Conservation (phyloP, 1,140 invertebrate species). For the Lepidotrigona ventralis region DNA sequence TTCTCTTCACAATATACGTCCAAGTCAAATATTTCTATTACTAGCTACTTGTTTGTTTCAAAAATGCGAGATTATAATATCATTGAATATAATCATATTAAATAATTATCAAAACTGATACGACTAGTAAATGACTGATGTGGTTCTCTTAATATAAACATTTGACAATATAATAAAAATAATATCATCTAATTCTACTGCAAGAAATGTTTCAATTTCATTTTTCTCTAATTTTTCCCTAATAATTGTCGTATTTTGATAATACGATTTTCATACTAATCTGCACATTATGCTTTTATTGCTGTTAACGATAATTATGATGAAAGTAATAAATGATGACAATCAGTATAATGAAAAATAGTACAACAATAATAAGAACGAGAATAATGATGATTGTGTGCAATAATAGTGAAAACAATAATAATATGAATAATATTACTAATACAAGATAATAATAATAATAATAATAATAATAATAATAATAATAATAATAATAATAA, state of each 20-base stretch:
- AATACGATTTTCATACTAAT: background rate
- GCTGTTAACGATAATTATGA: slow-evolving; percentile 26
- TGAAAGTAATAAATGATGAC: slow-evolving; percentile 1
- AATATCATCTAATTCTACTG: slow-evolving; percentile 29
- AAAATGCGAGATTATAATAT: slow-evolving; percentile 18
- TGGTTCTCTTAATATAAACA: slow-evolving; percentile 67
- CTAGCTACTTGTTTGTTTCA: background rate
- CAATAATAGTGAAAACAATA: slow-evolving; percentile 31
- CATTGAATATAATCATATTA: slow-evolving; percentile 48
- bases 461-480: slow-evolving; percentile 14
- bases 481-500: too few relatives aligned
- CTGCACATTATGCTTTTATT: slow-evolving; percentile 2
- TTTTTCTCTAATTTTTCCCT: background rate
- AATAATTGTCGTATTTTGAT: background rate
- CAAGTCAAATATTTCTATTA: slow-evolving; percentile 49
- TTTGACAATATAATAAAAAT: slow-evolving; percentile 49
- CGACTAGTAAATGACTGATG: slow-evolving; percentile 81
- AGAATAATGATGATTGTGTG: slow-evolving; percentile 35
- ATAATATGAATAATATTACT: slow-evolving; percentile 41
- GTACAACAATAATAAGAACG: slow-evolving; percentile 39
- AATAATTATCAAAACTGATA: slow-evolving; percentile 75
- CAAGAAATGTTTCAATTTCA: background rate
- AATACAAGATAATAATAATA: background rate
- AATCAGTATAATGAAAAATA: slow-evolving; percentile 3
- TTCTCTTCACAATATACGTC: slow-evolving; percentile 38